These are phyloP conservation scores for Magallana angulata DNA, from an alignment of 1,140 invertebrate genomes.

Conservation along the genomic window DNA sequence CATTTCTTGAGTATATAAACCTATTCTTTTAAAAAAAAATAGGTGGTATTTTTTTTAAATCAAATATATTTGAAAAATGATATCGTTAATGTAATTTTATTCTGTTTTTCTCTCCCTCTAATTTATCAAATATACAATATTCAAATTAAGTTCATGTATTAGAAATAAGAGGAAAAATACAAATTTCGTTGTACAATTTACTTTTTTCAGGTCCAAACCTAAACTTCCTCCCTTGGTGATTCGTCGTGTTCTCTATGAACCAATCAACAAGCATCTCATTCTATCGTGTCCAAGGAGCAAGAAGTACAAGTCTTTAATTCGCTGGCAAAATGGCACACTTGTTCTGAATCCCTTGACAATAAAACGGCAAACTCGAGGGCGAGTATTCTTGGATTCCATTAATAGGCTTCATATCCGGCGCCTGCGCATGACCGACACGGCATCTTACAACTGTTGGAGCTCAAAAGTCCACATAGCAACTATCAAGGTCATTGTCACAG, in stretches of 20 bases:
- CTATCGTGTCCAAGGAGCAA: slow-evolving; percentile 68
- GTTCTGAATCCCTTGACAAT: slow-evolving; percentile 67
- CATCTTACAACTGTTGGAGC: slow-evolving; percentile 83
- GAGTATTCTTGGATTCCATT: slow-evolving; percentile 69
- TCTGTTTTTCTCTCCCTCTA: background rate
- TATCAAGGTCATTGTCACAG: slow-evolving; percentile 82
- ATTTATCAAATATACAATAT: background rate
- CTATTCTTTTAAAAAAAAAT: too few relatives aligned
- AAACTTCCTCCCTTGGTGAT: slow-evolving; percentile 65
- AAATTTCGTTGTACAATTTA: background rate
- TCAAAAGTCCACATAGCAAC: slow-evolving; percentile 82
- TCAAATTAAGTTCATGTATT: too few relatives aligned
- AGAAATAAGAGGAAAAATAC: background rate
- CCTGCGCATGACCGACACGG: slow-evolving; percentile 67
- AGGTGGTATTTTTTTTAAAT: too few relatives aligned
- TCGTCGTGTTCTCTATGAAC: slow-evolving; percentile 66
- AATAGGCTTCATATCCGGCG: slow-evolving; percentile 68
- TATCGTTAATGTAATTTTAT: background rate
- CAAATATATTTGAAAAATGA: too few relatives aligned
- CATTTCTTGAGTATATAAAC: too few relatives aligned
- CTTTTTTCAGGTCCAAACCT: slow-evolving; percentile 55
- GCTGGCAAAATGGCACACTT: slow-evolving; percentile 70
- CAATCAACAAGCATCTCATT: slow-evolving; percentile 60
- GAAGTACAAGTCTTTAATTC: slow-evolving; percentile 50
- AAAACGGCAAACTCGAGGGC: slow-evolving; percentile 65